phyloP scores from a whole-genome alignment of 1,140 invertebrate species.

The Vanessa atalanta region DNA sequence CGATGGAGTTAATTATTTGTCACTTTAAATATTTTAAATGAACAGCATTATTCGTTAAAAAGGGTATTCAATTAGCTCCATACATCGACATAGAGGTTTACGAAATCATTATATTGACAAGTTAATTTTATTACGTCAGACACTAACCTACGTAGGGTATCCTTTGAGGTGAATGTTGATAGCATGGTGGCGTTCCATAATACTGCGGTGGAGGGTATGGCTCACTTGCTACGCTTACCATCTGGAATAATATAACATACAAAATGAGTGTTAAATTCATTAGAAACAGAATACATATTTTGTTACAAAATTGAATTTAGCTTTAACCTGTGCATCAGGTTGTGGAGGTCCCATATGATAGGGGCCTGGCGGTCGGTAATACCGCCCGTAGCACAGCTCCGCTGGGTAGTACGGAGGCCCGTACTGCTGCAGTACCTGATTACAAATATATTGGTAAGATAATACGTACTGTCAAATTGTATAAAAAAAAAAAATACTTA shows the following conservation, averaged over 20 bases:
- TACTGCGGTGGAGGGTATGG: conserved; percentile 80
- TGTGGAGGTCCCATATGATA: conserved; percentile 70
- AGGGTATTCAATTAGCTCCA: not conserved
- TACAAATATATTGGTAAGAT: not conserved
- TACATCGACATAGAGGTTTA: not conserved
- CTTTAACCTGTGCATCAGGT: conserved; percentile 65
- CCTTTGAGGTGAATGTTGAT: conserved; percentile 86
- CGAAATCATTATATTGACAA: not conserved
- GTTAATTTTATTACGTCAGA: not conserved
- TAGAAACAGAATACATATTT: not conserved
- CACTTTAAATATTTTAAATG: too few species aligned
- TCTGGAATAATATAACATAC: conserved; percentile 50
- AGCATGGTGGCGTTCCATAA: conserved; percentile 84
- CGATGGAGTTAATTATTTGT: too few species aligned
- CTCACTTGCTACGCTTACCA: conserved; percentile 83
- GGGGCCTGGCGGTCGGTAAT: conserved; percentile 67
- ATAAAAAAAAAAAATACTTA: too few species aligned
- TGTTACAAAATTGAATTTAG: not conserved
- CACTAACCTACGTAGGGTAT: conserved; percentile 84
- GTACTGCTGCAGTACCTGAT: conserved; percentile 70
- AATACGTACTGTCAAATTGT: too few species aligned
- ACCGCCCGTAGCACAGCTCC: conserved; percentile 72
- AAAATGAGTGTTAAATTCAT: not conserved
- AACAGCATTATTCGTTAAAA: not conserved
- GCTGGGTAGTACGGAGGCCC: conserved; percentile 68